phyloP scores from a whole-genome alignment of 2,888 invertebrate genomes.

The Zeuzera pyrina region DNA sequence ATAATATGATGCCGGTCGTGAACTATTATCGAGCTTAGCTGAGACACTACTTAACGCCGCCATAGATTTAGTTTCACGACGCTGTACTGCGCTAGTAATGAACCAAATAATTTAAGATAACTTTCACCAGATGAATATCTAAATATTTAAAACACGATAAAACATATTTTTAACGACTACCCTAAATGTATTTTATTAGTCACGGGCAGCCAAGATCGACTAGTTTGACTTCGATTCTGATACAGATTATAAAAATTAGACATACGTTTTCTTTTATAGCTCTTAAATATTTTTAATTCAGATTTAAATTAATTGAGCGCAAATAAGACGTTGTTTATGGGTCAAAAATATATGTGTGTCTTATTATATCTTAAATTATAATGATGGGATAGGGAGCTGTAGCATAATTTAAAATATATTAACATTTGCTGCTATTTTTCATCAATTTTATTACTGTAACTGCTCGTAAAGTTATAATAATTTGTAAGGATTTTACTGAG shows the following conservation, averaged over 20 bases:
- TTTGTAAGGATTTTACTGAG: too few relatives aligned
- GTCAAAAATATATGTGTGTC: slow-evolving; percentile 34
- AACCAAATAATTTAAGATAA: slow-evolving; percentile 55
- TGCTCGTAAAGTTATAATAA: slow-evolving; percentile 28
- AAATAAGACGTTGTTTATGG: slow-evolving; percentile 55
- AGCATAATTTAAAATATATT: slow-evolving; percentile 42
- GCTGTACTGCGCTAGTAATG: slow-evolving; percentile 34
- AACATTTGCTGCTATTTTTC: slow-evolving; percentile 39
- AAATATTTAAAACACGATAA: slow-evolving; percentile 69
- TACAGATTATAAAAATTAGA: slow-evolving; percentile 59
- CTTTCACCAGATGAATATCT: slow-evolving; percentile 69
- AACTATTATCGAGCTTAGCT: too few relatives aligned
- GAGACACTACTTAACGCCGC: slow-evolving; percentile 12
- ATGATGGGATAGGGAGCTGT: slow-evolving; percentile 33
- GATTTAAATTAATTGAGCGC: slow-evolving; percentile 63
- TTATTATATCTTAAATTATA: slow-evolving; percentile 40
- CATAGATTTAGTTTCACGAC: slow-evolving; percentile 50
- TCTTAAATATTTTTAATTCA: slow-evolving; percentile 45
- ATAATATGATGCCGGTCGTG: neutral
- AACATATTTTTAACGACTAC: slow-evolving; percentile 65
- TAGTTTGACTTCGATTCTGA: slow-evolving; percentile 28
- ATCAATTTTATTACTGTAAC: slow-evolving; percentile 36
- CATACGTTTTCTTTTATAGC: slow-evolving; percentile 51
- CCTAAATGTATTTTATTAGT: slow-evolving; percentile 56
- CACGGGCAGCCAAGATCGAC: slow-evolving; percentile 31